phyloP scores from a whole-genome alignment of 1,140 invertebrate genomes.

The Anastrepha ludens region DNA sequence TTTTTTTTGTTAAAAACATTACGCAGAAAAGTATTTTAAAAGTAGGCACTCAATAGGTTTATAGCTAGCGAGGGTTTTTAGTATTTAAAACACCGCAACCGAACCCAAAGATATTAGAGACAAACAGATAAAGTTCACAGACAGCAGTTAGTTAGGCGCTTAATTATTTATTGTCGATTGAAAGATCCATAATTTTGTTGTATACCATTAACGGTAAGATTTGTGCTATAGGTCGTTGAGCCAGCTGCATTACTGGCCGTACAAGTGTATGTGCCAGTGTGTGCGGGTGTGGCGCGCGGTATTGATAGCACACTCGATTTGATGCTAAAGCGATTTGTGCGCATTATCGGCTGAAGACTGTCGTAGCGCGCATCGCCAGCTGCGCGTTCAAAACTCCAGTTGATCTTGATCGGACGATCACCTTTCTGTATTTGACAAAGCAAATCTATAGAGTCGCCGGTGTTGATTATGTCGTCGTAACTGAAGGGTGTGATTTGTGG shows the following conservation, averaged over 20 bases:
- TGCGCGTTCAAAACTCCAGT: conserved; percentile 74
- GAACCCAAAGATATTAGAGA: conserved; percentile 2
- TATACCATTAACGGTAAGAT: conserved; percentile 79
- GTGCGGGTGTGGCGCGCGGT: conserved; percentile 79
- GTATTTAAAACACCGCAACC: conserved; percentile 28
- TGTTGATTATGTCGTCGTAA: conserved; percentile 79
- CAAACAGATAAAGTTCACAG: neutral
- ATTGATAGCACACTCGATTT: conserved; percentile 81
- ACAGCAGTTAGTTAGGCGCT: neutral
- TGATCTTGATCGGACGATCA: conserved; percentile 80
- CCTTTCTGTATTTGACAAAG: conserved; percentile 81
- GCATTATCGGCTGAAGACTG: conserved; percentile 65
- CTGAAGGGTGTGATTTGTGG: conserved; percentile 81
- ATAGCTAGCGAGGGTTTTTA: neutral
- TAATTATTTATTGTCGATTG: neutral
- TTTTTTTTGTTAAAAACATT: neutral
- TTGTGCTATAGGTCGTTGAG: conserved; percentile 78
- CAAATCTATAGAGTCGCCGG: conserved; percentile 80
- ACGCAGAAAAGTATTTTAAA: neutral
- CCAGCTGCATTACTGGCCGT: conserved; percentile 79
- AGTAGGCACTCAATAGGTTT: neutral
- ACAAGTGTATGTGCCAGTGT: conserved; percentile 83
- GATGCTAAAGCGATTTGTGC: conserved; percentile 68
- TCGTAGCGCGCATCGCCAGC: conserved; percentile 64
- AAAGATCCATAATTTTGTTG: neutral